Evolutionary conservation across 2,113 vertebrate species (phyloP).

Genomic region (Sapajus apella): DNA sequence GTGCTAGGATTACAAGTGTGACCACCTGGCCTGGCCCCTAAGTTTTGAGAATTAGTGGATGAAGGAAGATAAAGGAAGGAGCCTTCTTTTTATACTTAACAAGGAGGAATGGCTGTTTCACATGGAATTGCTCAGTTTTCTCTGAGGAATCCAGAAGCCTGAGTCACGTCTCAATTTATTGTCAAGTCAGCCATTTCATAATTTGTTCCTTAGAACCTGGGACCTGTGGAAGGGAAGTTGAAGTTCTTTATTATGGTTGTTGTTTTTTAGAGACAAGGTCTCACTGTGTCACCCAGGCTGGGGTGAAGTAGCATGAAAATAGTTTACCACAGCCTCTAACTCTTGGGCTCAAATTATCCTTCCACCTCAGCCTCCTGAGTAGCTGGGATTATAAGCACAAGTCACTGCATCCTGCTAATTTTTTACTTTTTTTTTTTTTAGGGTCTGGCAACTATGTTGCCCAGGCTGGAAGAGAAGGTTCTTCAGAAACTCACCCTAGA

Average conservation of each 20-base stretch:
- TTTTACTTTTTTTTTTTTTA: neutral
- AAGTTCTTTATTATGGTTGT: neutral
- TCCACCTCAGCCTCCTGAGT: neutral
- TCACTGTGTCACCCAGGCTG: neutral
- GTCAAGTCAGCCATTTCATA: neutral
- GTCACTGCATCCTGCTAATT: neutral
- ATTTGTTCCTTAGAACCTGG: neutral
- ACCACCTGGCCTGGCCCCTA: too few species aligned
- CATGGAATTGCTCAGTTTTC: neutral
- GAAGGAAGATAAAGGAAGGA: neutral
- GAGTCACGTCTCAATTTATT: neutral
- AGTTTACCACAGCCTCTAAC: neutral
- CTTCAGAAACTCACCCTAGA: neutral
- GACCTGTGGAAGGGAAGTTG: neutral
- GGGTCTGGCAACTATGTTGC: neutral
- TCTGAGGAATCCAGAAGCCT: neutral
- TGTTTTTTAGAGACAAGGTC: neutral
- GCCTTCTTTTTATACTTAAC: neutral
- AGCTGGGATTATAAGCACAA: neutral
- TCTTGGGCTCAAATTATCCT: neutral
- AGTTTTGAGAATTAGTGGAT: neutral
- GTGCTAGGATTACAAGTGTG: too few species aligned
- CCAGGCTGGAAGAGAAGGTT: neutral
- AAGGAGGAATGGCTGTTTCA: neutral
- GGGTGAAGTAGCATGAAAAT: neutral